Evolutionary conservation across 2,888 invertebrate genomes (phyloP), one percentile per base, ranked within the genome.

Genomic region (Catocala fraxini): DNA sequence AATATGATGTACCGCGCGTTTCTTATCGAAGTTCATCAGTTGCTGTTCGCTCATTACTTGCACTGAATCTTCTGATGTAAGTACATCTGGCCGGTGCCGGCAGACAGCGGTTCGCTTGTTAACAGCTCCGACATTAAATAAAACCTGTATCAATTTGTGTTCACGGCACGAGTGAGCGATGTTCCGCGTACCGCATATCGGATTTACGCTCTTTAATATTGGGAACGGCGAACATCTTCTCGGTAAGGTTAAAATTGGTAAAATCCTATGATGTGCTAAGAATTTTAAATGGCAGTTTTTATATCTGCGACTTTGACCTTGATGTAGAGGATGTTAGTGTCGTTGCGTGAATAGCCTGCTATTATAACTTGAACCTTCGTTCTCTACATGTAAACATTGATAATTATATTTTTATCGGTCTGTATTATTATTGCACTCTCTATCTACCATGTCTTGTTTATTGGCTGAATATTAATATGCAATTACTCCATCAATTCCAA

Each of bases 61-160:
- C 63, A 75, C 77, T 80, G 73, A 67, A 70, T 76, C 73, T 78
- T 87, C 87, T 85, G 84, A 87, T 85, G 83, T 83, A 71, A 39
- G 75, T 77, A 75, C 77, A 75, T 75, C 67, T 76, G 54, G 12
- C 34, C 68, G 70, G 51, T 71, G 73, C 75, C 65, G 69, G 72
- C 84, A 86, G 87, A 89, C 90, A 88, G 86, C 84, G 84, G 80
- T 73, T 71, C 83, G 83, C 85, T 87, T 87, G 84, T 87, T 86
- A 86, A 71, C 75, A 79, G 72, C 77, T 70, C 68, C 72, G 71
- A 65, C 77, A 77, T 84, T 82, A 75, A 83, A 83, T 81, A 83
- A 87, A 88, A 87, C 84, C 80, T 85, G 83, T 82, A 86, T 79
- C 84, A 86, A 90, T 92, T 91, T 86, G 87, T 73, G 86, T 89